Evolutionary conservation across 2,888 invertebrate genomes (phyloP).

Genomic region (Brachypalpus laphriformis): DNA sequence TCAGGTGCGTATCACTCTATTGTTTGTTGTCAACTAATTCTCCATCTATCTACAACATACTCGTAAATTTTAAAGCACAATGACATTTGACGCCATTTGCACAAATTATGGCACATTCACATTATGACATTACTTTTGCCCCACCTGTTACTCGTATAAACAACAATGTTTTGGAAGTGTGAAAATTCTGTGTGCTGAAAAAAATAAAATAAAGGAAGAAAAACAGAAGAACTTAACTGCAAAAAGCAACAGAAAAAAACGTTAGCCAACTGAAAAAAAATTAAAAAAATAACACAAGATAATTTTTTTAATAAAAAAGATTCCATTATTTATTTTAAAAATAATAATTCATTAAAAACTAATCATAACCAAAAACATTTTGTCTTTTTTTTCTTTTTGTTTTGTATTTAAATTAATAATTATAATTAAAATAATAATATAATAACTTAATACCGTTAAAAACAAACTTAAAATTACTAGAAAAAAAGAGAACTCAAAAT

Average conservation of each 20-base stretch:
- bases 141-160: too few species aligned
- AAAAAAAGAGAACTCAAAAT: constrained; percentile 59
- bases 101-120: too few species aligned
- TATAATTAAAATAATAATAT: constrained; percentile 59
- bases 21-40: too few species aligned
- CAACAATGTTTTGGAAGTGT: too few species aligned
- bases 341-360: constrained; percentile 60
- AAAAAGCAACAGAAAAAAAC: constrained; percentile 4
- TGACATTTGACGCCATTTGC: too few species aligned
- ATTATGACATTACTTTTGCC: too few species aligned
- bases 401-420: constrained; percentile 51
- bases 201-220: background rate
- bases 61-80: too few species aligned
- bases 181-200: too few species aligned
- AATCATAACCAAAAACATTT: constrained; percentile 70
- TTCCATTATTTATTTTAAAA: constrained; percentile 67
- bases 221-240: background rate
- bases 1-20: too few species aligned
- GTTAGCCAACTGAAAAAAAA: background rate
- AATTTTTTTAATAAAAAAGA: constrained; percentile 61
- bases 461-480: constrained; percentile 61
- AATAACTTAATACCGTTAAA: constrained; percentile 71
- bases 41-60: too few species aligned
- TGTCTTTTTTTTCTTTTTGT: constrained; percentile 12
- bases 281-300: constrained; percentile 44